A percentile compares a stretch with the other conserved stretches of the same genome.
Evolutionary conservation across 1,140 invertebrate genomes (phyloP).

Genomic region (Eupeodes corollae): DNA sequence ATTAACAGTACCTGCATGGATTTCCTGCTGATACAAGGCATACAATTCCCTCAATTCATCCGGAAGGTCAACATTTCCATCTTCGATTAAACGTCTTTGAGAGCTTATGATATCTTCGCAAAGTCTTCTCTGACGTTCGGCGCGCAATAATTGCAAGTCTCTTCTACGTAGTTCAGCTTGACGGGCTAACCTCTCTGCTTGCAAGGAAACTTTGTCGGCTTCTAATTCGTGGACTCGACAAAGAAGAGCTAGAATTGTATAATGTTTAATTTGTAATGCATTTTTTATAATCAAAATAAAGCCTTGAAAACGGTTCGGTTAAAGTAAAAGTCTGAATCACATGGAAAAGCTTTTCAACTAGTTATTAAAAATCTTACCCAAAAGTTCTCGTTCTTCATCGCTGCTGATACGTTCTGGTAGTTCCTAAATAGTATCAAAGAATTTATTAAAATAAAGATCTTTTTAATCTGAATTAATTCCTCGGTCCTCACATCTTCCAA

Average conservation of each 20-base stretch:
- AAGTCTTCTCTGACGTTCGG: slow-evolving; percentile 69
- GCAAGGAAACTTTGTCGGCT: slow-evolving; percentile 81
- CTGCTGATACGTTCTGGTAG: slow-evolving; percentile 70
- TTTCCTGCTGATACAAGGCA: slow-evolving; percentile 74
- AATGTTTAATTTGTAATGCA: too few relatives aligned
- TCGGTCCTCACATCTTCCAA: slow-evolving; percentile 62
- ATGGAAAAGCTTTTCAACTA: too few relatives aligned
- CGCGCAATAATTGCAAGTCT: slow-evolving; percentile 71
- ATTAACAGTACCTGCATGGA: slow-evolving; percentile 50
- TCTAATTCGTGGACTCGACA: slow-evolving; percentile 83
- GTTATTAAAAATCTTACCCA: too few relatives aligned
- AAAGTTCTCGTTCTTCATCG: slow-evolving; percentile 79
- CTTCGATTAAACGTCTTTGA: slow-evolving; percentile 75
- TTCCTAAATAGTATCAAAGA: slow-evolving; percentile 45
- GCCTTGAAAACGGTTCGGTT: too few relatives aligned
- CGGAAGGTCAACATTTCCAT: slow-evolving; percentile 54
- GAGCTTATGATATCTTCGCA: slow-evolving; percentile 86
- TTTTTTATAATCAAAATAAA: too few relatives aligned
- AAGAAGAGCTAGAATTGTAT: slow-evolving; percentile 58
- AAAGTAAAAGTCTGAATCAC: too few relatives aligned
- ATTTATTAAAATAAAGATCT: not conserved
- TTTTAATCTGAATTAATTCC: not conserved
- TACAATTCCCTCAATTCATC: slow-evolving; percentile 75
- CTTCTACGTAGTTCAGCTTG: slow-evolving; percentile 74
- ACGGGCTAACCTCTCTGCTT: slow-evolving; percentile 70